Conservation (phyloP, 1,140 invertebrate genomes). For the Conus ventricosus region DNA sequence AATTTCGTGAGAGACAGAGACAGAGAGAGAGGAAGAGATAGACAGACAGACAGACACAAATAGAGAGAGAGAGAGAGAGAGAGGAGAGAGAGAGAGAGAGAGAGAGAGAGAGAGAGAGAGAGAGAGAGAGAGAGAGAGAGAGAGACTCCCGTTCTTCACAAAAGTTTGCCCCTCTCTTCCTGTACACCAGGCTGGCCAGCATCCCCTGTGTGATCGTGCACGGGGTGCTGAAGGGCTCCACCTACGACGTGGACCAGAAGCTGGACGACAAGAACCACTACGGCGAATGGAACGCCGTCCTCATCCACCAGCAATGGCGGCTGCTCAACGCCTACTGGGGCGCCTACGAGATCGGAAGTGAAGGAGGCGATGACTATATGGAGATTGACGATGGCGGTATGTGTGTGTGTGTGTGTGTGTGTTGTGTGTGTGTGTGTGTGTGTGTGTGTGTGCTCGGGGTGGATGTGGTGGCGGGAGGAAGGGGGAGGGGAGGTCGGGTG, state of each 20-base stretch:
- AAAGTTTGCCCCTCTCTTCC: not conserved
- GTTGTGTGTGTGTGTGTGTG: too few relatives aligned
- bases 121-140: too few relatives aligned
- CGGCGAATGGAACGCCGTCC: constrained; percentile 67
- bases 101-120: too few relatives aligned
- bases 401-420: constrained; percentile 2
- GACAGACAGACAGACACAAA: too few relatives aligned
- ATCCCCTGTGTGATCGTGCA: constrained; percentile 65
- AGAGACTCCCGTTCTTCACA: too few relatives aligned
- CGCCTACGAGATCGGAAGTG: constrained; percentile 57
- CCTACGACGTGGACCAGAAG: constrained; percentile 63
- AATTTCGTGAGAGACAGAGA: too few relatives aligned
- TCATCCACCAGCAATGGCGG: constrained; percentile 62
- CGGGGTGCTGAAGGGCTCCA: constrained; percentile 63
- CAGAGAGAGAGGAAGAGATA: too few relatives aligned
- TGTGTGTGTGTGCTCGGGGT: too few relatives aligned
- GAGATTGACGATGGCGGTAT: constrained; percentile 33
- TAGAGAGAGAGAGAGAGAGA: too few relatives aligned
- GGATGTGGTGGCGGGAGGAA: too few relatives aligned
- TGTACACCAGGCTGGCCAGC: constrained; percentile 52
- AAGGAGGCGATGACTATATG: constrained; percentile 40
- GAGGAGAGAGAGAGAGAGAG: too few relatives aligned
- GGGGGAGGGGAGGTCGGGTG: too few relatives aligned
- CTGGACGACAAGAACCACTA: constrained; percentile 60
- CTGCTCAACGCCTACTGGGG: constrained; percentile 68